A percentile compares a stretch with the other conserved stretches of the same genome.
Evolutionary conservation across 2,113 vertebrate genomes (phyloP).

Genomic region (Menidia beryllina): DNA sequence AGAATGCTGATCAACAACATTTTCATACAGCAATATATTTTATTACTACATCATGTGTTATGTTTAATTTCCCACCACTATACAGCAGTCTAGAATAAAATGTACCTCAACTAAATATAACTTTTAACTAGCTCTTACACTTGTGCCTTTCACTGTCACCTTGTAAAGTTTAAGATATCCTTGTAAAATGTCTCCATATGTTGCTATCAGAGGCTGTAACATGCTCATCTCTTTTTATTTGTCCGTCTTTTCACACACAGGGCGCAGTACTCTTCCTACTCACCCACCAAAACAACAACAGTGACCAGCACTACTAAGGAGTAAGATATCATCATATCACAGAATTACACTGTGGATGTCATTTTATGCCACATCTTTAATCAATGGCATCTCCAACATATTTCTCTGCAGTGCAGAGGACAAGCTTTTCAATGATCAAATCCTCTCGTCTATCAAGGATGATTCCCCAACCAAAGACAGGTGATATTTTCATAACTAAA

Average conservation of each 20-base stretch:
- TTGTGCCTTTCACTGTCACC: too few species aligned
- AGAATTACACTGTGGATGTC: neutral
- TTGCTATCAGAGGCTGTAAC: too few species aligned
- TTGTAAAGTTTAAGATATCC: too few species aligned
- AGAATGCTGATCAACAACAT: too few species aligned
- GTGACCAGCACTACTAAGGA: constrained; percentile 35
- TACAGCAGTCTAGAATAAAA: too few species aligned
- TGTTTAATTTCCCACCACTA: too few species aligned
- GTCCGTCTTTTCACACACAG: constrained; percentile 42
- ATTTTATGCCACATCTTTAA: neutral
- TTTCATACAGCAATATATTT: too few species aligned
- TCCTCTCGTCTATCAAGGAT: constrained; percentile 15
- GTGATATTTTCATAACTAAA: constrained; percentile 32
- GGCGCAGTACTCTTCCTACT: constrained; percentile 27
- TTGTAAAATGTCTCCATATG: too few species aligned
- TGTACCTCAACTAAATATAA: too few species aligned
- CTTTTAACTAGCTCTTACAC: too few species aligned
- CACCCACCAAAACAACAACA: constrained; percentile 56
- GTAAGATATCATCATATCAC: constrained; percentile 32
- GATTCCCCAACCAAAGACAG: constrained; percentile 33
- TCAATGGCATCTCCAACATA: neutral
- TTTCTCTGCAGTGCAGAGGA: constrained; percentile 44
- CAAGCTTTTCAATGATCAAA: constrained; percentile 33
- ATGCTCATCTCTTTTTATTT: neutral
- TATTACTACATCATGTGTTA: too few species aligned